phyloP scores from a whole-genome alignment of 2,888 invertebrate genomes.

The Brachynemurus nebulosus region DNA sequence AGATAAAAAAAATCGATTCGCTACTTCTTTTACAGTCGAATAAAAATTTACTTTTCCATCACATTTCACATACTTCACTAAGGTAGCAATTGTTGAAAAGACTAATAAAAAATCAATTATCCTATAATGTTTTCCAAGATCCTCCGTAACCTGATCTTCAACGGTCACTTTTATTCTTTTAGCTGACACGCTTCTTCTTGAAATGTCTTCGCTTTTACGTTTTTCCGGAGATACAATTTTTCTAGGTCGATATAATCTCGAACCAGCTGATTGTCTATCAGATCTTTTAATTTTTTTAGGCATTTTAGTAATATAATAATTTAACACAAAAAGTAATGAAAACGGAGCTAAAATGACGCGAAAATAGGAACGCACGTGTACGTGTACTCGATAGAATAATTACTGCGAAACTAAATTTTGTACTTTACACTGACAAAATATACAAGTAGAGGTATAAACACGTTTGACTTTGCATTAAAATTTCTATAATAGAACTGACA shows the following conservation, averaged over 20 bases:
- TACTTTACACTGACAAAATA: no score
- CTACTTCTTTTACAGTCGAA: slow-evolving; percentile 11
- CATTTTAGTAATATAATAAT: slow-evolving; percentile 15
- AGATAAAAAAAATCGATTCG: slow-evolving; percentile 11
- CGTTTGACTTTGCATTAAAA: no score
- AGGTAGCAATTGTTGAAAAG: slow-evolving; percentile 17
- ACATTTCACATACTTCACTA: slow-evolving; percentile 17
- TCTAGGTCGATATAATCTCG: slow-evolving; percentile 16
- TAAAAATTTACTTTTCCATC: slow-evolving; percentile 15
- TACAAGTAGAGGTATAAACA: no score
- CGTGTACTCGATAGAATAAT: slow-evolving; percentile 16
- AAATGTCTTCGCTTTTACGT: slow-evolving; percentile 15
- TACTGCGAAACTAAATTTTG: no score
- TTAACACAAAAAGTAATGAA: slow-evolving; percentile 17
- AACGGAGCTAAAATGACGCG: slow-evolving; percentile 16
- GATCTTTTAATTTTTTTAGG: slow-evolving; percentile 16
- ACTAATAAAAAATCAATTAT: slow-evolving; percentile 18
- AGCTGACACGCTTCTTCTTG: slow-evolving; percentile 17
- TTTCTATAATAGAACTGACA: no score
- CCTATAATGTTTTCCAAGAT: slow-evolving; percentile 17
- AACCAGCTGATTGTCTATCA: slow-evolving; percentile 16
- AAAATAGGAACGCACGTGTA: slow-evolving; percentile 15
- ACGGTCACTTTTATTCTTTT: slow-evolving; percentile 17
- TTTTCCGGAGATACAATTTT: slow-evolving; percentile 15
- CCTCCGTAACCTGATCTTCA: slow-evolving; percentile 15